Percentiles rank a stretch among this genome's conserved stretches.
Conservation (phyloP, 1,140 invertebrate genomes). For the Oncopodura yosiiana region DNA sequence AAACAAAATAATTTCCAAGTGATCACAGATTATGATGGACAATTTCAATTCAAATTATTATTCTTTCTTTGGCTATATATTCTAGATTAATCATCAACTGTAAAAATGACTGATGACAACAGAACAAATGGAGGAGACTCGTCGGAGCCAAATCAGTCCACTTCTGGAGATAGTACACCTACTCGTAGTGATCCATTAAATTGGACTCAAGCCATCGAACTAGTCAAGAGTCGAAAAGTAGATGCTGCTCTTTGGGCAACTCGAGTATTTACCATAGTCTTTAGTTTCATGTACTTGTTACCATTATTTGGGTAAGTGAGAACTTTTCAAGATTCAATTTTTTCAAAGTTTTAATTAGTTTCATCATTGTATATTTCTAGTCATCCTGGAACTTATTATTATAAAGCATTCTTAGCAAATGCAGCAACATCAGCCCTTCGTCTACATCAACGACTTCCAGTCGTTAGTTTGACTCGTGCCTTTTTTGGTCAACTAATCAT, state of each 20-base stretch:
- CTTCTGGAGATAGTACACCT: too few relatives aligned
- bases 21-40: too few relatives aligned
- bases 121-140: too few relatives aligned
- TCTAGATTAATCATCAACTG: too few relatives aligned
- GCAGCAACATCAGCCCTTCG: slow-evolving; percentile 86
- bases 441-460: slow-evolving; percentile 81
- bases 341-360: slow-evolving; percentile 1
- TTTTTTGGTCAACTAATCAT: slow-evolving; percentile 66
- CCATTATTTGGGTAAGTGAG: slow-evolving; percentile 75
- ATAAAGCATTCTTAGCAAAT: slow-evolving; percentile 80
- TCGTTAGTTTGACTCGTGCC: slow-evolving; percentile 64
- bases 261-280: slow-evolving; percentile 67
- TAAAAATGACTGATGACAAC: too few relatives aligned
- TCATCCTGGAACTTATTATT: slow-evolving; percentile 72
- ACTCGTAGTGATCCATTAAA: too few relatives aligned
- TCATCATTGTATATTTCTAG: slow-evolving; percentile 45
- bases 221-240: slow-evolving; percentile 64
- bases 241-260: slow-evolving; percentile 74
- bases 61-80: too few relatives aligned
- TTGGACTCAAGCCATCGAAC: slow-evolving; percentile 8
- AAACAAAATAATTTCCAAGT: too few relatives aligned
- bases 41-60: too few relatives aligned
- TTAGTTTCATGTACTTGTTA: slow-evolving; percentile 70
- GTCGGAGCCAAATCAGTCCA: too few relatives aligned
- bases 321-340: slow-evolving; percentile 4